A percentile compares a stretch with the other conserved stretches of the same genome.
Evolutionary conservation across 2,888 invertebrate genomes (phyloP).

Genomic region (Uloborus plumipes): DNA sequence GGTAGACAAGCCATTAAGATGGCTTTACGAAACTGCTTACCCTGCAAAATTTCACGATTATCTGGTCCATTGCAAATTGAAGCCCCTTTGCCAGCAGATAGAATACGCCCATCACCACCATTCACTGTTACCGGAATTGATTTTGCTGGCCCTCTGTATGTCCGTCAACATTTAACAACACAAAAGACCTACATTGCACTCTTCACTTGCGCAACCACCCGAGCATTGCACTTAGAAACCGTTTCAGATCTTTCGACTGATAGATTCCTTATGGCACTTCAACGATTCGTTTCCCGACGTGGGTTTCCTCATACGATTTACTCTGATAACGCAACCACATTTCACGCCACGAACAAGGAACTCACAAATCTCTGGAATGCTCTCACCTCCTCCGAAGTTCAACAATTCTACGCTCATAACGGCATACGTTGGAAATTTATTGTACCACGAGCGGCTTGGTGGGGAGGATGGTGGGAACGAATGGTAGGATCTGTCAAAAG

Average conservation of each 20-base stretch:
- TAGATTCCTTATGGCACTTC: neutral
- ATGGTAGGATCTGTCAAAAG: neutral
- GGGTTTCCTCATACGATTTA: constrained; percentile 9
- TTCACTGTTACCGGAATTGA: neutral
- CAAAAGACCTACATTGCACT: constrained; percentile 4
- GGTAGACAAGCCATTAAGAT: neutral
- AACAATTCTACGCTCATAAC: neutral
- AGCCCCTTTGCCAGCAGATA: constrained; percentile 8
- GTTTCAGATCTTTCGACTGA: neutral
- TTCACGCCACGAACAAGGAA: neutral
- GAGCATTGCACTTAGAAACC: neutral
- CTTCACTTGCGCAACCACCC: constrained; percentile 1
- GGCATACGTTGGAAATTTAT: constrained; percentile 3
- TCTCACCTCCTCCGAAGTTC: neutral
- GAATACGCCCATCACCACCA: neutral
- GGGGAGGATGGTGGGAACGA: neutral
- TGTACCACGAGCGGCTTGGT: neutral
- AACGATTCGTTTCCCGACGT: neutral
- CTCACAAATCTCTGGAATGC: neutral
- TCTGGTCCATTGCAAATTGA: too few relatives aligned
- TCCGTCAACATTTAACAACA: neutral
- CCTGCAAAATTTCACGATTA: neutral
- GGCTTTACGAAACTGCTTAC: neutral
- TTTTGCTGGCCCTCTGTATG: neutral
- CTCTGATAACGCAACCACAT: constrained; percentile 3